Evolutionary conservation across 64 coral and sea anemone genomes (phyloP), one percentile per base, ranked within the genome.

Genomic region (Pachyseris speciosa): DNA sequence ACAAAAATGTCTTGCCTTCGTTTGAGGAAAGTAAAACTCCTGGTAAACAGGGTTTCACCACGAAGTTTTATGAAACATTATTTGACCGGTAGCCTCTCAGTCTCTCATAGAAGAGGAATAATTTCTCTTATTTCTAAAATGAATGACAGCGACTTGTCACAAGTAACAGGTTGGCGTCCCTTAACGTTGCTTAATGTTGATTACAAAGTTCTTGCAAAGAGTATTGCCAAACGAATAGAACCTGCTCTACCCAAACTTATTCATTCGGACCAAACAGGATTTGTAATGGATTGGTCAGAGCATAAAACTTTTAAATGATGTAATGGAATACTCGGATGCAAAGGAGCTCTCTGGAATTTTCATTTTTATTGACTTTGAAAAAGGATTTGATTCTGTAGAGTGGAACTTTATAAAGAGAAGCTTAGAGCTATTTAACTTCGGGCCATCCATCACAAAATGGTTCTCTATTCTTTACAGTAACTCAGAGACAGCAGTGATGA

Each of bases 11-110:
- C 3, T 31, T 36, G 37, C 28, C 12, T 69, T 69, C 66, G 5
- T 69, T n/a, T n/a, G n/a, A n/a, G n/a, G n/a, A n/a, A 69, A 69
- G 37, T 37, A 69, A 69, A 69, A 69, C 66, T 7, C 31, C 66
- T 11, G 66, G 66, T 9, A 0, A 67, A 49, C 0, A 49, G 7
- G 47, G 47, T 49, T 55, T 55, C 44, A 47, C 44, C 44, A 47
- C 0, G 44, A 27, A 66, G 26, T 66, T 66, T 66, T 66, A 66
- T 66, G 63, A 66, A 69, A 69, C n/a, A 11, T 37, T 69, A 16
- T 69, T 26, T 29, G 7, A 69, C 6, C 5, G 5, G 2, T 16
- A 0, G 33, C 9, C n/a, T n/a, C n/a, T n/a, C n/a, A n/a, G n/a
- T n/a, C n/a, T n/a, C n/a, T n/a, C n/a, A n/a, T n/a, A n/a, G n/a